Base-by-base conservation (phyloP, 2,113 vertebrate species). In the Calidris pugnax region DNA sequence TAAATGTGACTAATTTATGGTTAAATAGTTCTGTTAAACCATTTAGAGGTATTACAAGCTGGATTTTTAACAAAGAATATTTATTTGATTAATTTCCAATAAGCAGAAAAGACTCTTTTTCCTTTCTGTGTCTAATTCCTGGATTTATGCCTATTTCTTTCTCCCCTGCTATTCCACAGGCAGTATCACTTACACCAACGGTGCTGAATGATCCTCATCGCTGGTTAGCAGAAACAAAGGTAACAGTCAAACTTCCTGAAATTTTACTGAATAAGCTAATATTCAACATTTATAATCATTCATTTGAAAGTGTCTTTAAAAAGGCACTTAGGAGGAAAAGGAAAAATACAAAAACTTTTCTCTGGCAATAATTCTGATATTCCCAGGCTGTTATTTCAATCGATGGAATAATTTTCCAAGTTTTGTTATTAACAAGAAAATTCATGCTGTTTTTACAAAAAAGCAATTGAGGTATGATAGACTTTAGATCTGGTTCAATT, bases 181-280 rank as follows among this genome's bases (percentile, higher is more conserved):
- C 98, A 45, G 97, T 99, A 96, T 98, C 99, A 37, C 97, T 98
- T 92, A 98, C 95, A 88, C 95, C 98, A 87, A 98, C 93, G 41
- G 95, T 99, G 93, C 98, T 97, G 88, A 98, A 97, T 93, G 99
- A 99, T 88, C 98, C 98, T 93, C 99, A 99, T 97, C 98, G 97
- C 89, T 99, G 99, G 99, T 96, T 99, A 57, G 99, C 99, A 92
- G 99, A 99, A 97, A 99, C 98, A 92, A 99, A 99, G 99, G 99
- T 99, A 98, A 95, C 64, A 57, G n/a, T 83, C 28, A 86, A 60
- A 47, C 39, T n/a, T 93, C 17, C 32, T 81, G 66, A 30, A 71
- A 62, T 84, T 67, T 84, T 84, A 50, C 27, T 59, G 47, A 75
- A 22, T 64, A 53, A 79, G 8, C 16, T 82, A n/a, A 68, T 84